phyloP scores from a whole-genome alignment of 2,797 vertebrate species.

The Spinibarbus caldwelli region DNA sequence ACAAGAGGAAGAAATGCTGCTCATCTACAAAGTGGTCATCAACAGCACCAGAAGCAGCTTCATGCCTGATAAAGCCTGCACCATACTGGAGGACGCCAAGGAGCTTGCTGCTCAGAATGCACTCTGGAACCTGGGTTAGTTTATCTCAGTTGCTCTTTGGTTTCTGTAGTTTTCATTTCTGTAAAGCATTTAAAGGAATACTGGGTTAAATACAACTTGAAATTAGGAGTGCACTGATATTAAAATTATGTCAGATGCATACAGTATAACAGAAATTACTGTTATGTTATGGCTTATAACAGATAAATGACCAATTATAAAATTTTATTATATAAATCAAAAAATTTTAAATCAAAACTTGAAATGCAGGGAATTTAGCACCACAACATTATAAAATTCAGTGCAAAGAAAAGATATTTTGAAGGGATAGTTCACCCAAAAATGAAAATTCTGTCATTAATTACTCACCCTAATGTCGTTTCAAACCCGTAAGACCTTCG shows the following conservation, averaged over 20 bases:
- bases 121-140: conserved; percentile 85
- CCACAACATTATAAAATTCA: background rate
- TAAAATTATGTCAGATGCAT: background rate
- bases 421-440: too few species aligned
- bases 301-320: background rate
- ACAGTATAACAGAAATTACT: background rate
- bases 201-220: background rate
- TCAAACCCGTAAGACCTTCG: too few species aligned
- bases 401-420: too few species aligned
- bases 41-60: conserved; percentile 79
- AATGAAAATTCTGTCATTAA: background rate
- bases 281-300: background rate
- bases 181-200: background rate
- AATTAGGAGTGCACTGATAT: background rate
- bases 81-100: conserved; percentile 88
- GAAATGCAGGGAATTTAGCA: background rate
- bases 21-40: conserved; percentile 85
- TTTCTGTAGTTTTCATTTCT: background rate
- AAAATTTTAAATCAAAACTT: background rate
- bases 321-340: too few species aligned
- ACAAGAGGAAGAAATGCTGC: conserved; percentile 80
- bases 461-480: background rate
- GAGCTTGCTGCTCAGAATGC: conserved; percentile 90
- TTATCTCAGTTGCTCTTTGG: background rate
- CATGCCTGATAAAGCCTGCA: conserved; percentile 89